A percentile compares a stretch with the other conserved stretches of the same genome.
phyloP scores from a whole-genome alignment of 64 coral and sea anemone species.

The Pocillopora verrucosa region DNA sequence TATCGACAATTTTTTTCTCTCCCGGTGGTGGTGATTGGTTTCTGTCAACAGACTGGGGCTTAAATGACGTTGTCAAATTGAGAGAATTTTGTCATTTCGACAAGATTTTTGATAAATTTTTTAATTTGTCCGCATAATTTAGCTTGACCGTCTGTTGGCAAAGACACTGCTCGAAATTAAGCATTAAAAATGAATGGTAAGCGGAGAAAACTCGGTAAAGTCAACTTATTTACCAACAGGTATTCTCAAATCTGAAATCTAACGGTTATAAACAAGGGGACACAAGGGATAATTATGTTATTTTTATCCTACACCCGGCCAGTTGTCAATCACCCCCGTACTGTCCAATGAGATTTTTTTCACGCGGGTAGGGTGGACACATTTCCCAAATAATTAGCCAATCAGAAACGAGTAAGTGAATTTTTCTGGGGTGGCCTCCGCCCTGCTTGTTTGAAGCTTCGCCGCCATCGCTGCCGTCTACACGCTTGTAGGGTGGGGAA shows the following conservation, averaged over 20 bases:
- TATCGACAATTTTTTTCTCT: background rate
- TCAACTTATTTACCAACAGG: background rate
- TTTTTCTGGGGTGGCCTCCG: conserved; percentile 62
- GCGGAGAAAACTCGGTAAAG: background rate
- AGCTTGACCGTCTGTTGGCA: background rate
- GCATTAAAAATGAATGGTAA: background rate
- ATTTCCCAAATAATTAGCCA: conserved; percentile 19
- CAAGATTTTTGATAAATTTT: background rate
- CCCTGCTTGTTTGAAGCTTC: conserved; percentile 49
- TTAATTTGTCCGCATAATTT: background rate
- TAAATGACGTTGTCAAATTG: background rate
- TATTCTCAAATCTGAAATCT: no score
- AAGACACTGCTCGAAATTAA: background rate
- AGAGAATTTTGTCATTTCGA: background rate
- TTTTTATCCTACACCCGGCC: conserved; percentile 41
- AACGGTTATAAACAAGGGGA: background rate
- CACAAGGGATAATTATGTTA: background rate
- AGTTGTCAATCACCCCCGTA: conserved; percentile 71
- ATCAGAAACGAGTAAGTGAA: conserved; percentile 30
- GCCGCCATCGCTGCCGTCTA: conserved; percentile 38
- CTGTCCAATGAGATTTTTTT: conserved; percentile 74
- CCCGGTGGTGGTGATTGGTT: background rate
- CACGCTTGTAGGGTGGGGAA: conserved; percentile 89
- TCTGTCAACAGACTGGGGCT: background rate
- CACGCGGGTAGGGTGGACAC: conserved; percentile 36